Percentiles rank a stretch among this genome's conserved stretches.
Conservation (phyloP, 2,113 vertebrate genomes). For the Engraulis encrasicolus region DNA sequence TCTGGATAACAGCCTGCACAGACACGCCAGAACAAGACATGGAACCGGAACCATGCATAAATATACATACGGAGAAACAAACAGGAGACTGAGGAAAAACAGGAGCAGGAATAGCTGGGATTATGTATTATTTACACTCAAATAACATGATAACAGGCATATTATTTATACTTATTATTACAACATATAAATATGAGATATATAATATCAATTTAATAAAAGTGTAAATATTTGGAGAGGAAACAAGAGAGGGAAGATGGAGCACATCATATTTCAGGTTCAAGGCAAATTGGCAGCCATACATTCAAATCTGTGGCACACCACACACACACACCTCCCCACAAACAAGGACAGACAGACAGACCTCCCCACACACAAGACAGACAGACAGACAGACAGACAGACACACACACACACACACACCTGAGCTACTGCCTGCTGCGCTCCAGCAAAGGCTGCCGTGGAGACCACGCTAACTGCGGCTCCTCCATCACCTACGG, state of each 20-base stretch:
- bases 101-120: too few relatives aligned
- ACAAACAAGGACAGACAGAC: not conserved
- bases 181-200: too few relatives aligned
- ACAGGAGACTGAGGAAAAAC: not conserved
- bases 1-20: conserved; percentile 89
- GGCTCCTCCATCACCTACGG: conserved; percentile 77
- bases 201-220: too few relatives aligned
- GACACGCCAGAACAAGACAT: not conserved
- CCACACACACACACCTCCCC: not conserved
- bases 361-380: not conserved
- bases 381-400: not conserved
- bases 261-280: too few relatives aligned
- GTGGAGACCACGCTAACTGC: conserved; percentile 90
- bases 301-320: not conserved
- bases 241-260: too few relatives aligned
- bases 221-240: too few relatives aligned
- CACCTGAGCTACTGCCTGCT: conserved; percentile 88
- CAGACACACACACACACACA: conserved; percentile 19
- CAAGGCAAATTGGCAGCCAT: too few relatives aligned
- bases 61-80: not conserved
- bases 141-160: too few relatives aligned
- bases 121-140: too few relatives aligned
- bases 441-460: conserved; percentile 82
- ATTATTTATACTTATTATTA: too few relatives aligned
- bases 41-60: not conserved